Base-by-base conservation (phyloP, 30 jellyfish, hydroid and myxozoan species). In the Aurelia coerulea region DNA sequence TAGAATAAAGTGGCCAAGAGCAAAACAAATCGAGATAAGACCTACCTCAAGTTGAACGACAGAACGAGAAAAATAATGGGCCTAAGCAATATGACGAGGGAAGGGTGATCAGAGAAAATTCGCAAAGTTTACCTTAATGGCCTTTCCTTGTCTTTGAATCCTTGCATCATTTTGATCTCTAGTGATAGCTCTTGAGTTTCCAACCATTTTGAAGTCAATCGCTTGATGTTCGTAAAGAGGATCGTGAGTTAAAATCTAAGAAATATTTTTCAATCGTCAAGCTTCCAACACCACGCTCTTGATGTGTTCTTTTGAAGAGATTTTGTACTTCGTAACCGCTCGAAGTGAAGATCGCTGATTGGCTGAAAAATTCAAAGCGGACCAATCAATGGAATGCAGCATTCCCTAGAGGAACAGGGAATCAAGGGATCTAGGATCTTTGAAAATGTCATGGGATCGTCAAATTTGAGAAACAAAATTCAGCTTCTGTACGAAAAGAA, bases 281-380 rank as follows among this genome's bases (percentile, higher is more conserved):
- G 1, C 37, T 60, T 60, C 37, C 37, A 60, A n/a, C 70, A 9
- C 70, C 37, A 41, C 79, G 68, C 10, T 68, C 83, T 56, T 41
- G 74, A 39, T 64, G 60, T 65, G 72, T 63, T 18, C 80, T 84
- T 87, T 62, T n/a, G n/a, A n/a, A n/a, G 51, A 63, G 88, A 73
- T 74, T 73, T 84, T 74, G 67, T 73, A 84, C 88, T 84, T 84
- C 87, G 88, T 65, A 73, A 84, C 93, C 77, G 93, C 33, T 15
- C 10, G 73, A 31, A 39, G 33, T 2, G 7, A 7, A 34, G 19
- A 10, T 10, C 37, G 2, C 18, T 74, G 81, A 84, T 84, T 84
- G 93, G 93, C 69, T 54, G 4, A 18, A 53, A 29, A 73, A 16
- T 65, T 59, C 63, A 19, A 66, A 68, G 83, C 32, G 58, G 59